Percentiles rank a stretch among this genome's conserved stretches.
Conservation (phyloP, 2,888 invertebrate genomes). For the Microctonus brassicae region DNA sequence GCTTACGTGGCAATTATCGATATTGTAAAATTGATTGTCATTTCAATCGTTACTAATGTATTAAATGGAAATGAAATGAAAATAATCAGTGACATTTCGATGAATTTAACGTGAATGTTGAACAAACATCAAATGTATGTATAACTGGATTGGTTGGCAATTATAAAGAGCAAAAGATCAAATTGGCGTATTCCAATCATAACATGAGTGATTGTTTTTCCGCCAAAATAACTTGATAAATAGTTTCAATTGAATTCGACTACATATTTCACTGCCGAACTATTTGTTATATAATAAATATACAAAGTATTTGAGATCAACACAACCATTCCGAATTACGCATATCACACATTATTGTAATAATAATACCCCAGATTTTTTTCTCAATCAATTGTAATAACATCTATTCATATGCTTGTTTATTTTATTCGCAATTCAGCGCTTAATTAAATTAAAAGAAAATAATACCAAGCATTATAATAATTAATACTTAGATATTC, state of each 20-base stretch:
- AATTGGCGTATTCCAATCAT: background rate
- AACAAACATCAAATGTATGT: background rate
- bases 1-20: background rate
- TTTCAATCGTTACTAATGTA: background rate
- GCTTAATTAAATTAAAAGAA: background rate
- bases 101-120: background rate
- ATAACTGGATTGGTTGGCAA: background rate
- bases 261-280: background rate
- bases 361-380: too few species aligned
- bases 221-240: background rate
- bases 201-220: background rate
- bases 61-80: background rate
- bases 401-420: too few species aligned
- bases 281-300: background rate
- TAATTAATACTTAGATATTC: too few species aligned
- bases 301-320: too few species aligned
- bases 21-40: background rate
- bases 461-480: background rate
- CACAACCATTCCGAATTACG: too few species aligned
- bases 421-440: too few species aligned
- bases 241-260: conserved; percentile 6
- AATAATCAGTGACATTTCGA: background rate
- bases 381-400: too few species aligned
- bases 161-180: background rate
- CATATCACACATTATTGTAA: too few species aligned